Evolutionary conservation across 2,113 vertebrate genomes (phyloP).

Genomic region (Eudyptes chrysolophus): DNA sequence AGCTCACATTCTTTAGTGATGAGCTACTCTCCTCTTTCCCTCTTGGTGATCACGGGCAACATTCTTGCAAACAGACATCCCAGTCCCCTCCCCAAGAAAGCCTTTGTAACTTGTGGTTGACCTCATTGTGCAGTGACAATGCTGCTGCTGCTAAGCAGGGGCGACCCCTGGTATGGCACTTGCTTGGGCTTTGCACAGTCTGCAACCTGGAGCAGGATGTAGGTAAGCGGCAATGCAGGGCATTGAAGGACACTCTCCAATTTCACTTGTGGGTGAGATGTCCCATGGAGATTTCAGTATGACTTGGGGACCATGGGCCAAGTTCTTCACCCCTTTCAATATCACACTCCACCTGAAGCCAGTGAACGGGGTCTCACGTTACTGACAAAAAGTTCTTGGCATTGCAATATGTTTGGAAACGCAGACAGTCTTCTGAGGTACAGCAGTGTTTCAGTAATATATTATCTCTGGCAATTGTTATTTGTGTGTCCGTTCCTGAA

Average conservation of each 20-base stretch:
- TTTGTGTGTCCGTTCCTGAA: neutral
- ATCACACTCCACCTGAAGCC: neutral
- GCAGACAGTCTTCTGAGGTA: neutral
- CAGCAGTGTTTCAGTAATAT: neutral
- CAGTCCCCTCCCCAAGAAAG: neutral
- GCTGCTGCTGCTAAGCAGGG: neutral
- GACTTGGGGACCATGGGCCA: accelerated
- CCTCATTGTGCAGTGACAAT: slow-evolving; percentile 13
- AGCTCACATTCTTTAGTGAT: slow-evolving; percentile 64
- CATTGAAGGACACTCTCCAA: neutral
- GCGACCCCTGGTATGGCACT: neutral
- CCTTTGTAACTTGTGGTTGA: slow-evolving; percentile 17
- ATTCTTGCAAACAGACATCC: neutral
- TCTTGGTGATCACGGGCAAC: neutral
- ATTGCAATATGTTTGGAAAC: neutral
- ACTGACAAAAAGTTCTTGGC: neutral
- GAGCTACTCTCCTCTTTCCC: slow-evolving; percentile 11
- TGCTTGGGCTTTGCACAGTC: neutral
- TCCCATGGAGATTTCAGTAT: accelerated
- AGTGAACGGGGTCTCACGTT: neutral
- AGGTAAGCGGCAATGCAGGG: neutral
- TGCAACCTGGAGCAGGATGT: neutral
- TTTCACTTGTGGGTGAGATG: neutral
- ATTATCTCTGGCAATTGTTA: neutral
- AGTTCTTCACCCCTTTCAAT: neutral